Evolutionary conservation across 1,140 invertebrate genomes (phyloP).

Genomic region (Papilio helenus): DNA sequence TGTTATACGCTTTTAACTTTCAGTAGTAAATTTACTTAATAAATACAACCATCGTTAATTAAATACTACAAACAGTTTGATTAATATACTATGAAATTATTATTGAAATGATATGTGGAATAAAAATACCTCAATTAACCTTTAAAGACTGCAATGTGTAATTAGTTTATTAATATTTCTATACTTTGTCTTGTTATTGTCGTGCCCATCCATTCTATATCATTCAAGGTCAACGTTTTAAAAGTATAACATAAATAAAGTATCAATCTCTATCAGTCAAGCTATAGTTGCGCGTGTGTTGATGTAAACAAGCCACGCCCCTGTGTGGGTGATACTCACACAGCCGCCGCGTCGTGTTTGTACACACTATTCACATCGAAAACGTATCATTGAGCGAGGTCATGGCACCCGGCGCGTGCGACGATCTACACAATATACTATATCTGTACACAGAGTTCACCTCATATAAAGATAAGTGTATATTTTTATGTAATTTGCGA

Average conservation of each 20-base stretch:
- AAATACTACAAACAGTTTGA: background rate
- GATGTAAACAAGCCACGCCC: conserved; percentile 67
- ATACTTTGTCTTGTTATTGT: background rate
- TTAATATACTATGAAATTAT: background rate
- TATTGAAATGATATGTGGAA: background rate
- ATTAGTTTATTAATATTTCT: background rate
- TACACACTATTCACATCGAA: conserved; percentile 53
- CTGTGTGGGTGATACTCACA: conserved; percentile 46
- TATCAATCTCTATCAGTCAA: conserved; percentile 47
- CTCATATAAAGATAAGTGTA: conserved; percentile 14
- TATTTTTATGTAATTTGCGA: conserved; percentile 39
- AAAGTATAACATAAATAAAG: conserved; percentile 33
- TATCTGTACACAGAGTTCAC: conserved; percentile 38
- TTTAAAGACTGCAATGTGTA: background rate
- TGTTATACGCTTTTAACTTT: background rate
- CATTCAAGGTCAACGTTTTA: background rate
- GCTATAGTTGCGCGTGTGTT: conserved; percentile 58
- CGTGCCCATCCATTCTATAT: background rate
- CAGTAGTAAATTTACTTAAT: background rate
- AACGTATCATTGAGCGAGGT: conserved; percentile 77
- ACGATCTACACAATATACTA: conserved; percentile 43
- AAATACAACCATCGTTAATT: background rate
- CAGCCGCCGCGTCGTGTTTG: conserved; percentile 36
- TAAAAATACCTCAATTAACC: background rate
- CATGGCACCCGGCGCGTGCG: conserved; percentile 78